Conservation (phyloP, 2,888 invertebrate species). For the Tinea pellionella region DNA sequence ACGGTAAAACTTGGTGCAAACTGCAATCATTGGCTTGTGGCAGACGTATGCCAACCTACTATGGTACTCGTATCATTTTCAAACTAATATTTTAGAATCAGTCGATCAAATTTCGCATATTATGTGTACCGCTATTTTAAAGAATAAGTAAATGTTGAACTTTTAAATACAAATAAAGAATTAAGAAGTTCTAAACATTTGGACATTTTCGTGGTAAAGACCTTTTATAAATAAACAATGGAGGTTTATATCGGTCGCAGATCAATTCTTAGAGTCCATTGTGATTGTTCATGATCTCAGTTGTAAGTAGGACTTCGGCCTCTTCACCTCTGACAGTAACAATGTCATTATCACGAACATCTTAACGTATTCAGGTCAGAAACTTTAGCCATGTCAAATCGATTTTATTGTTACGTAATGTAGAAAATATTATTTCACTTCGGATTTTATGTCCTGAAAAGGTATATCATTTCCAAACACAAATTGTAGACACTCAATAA, state of each 20-base stretch:
- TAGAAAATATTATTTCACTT: neutral
- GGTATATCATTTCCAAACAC: neutral
- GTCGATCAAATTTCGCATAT: neutral
- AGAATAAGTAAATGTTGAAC: too few relatives aligned
- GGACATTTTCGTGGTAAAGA: neutral
- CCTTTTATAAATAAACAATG: neutral
- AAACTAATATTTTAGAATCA: neutral
- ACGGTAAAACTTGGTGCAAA: conserved; percentile 13
- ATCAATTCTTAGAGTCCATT: neutral
- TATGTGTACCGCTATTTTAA: too few relatives aligned
- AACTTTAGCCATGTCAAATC: neutral
- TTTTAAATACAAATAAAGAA: too few relatives aligned
- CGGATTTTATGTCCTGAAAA: too few relatives aligned
- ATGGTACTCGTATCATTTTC: neutral
- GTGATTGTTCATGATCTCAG: neutral
- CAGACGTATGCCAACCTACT: conserved; percentile 1
- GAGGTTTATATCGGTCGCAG: neutral
- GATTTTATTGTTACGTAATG: neutral
- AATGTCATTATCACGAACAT: conserved; percentile 9
- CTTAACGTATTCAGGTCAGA: conserved; percentile 5
- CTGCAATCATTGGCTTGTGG: conserved; percentile 9
- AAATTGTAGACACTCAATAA: neutral
- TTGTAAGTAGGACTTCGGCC: conserved; percentile 1
- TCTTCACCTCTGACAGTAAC: conserved; percentile 5
- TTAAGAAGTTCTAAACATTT: too few relatives aligned